Conservation (phyloP, 2,888 invertebrate species). For the Erebia ligea region DNA sequence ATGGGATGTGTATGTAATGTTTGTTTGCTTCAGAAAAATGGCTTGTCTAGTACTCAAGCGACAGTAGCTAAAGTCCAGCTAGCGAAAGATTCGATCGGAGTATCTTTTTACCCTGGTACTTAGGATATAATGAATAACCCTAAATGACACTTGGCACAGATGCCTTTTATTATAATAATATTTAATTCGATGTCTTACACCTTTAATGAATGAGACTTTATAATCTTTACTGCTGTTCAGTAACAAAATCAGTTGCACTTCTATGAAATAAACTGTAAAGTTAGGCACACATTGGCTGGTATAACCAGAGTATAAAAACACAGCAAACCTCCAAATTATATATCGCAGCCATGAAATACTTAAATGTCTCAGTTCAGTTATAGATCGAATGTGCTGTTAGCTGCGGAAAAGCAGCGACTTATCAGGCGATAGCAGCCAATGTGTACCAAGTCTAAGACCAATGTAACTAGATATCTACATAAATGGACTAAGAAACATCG, state of each 20-base stretch:
- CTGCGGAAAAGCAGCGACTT: no score
- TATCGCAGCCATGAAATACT: no score
- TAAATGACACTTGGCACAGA: conserved; percentile 57
- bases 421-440: no score
- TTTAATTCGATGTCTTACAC: conserved; percentile 52
- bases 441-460: background rate
- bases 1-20: no score
- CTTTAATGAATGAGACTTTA: conserved; percentile 27
- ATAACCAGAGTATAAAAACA: no score
- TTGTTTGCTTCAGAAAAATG: no score
- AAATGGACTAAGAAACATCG: background rate
- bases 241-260: conserved; percentile 6
- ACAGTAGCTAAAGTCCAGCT: background rate
- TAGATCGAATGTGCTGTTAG: no score
- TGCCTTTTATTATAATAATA: conserved; percentile 33
- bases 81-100: conserved; percentile 16
- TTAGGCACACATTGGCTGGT: no score
- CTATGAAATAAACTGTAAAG: conserved; percentile 8
- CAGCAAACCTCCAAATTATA: no score
- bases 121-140: conserved; percentile 53
- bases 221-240: conserved; percentile 18
- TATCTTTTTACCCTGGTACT: conserved; percentile 63
- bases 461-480: conserved; percentile 18
- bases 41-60: background rate
- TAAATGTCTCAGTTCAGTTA: no score